phyloP scores from a whole-genome alignment of 2,113 vertebrate genomes.

The Martes martes region DNA sequence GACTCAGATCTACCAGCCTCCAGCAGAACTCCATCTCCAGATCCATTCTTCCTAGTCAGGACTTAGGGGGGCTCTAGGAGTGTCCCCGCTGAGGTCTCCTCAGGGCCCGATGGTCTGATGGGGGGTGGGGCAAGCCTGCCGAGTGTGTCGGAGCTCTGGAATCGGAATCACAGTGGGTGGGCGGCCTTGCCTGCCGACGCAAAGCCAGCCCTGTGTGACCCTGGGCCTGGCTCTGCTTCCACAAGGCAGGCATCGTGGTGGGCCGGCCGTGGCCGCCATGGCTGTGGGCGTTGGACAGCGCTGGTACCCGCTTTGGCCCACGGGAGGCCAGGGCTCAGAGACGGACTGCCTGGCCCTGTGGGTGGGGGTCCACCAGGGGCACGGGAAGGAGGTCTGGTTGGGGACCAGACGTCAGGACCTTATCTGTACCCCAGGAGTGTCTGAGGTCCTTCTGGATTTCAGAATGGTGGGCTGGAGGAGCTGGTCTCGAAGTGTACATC shows the following conservation, averaged over 20 bases:
- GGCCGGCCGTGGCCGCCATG: not conserved
- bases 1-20: not conserved
- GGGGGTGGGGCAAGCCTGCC: accelerated
- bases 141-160: not conserved
- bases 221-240: accelerated
- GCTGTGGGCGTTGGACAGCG: accelerated
- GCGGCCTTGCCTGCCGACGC: not conserved
- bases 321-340: not conserved
- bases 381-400: not conserved
- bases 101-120: not conserved
- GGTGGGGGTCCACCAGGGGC: not conserved
- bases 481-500: not conserved
- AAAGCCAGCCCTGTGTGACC: not conserved
- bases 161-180: not conserved
- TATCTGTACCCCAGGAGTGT: too few relatives aligned
- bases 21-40: not conserved
- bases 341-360: too few relatives aligned
- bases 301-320: accelerated
- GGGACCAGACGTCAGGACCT: not conserved
- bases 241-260: accelerated
- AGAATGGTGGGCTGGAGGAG: accelerated
- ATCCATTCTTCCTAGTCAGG: not conserved
- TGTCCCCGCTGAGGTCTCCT: not conserved
- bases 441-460: not conserved
- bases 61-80: not conserved